phyloP scores from a whole-genome alignment of 2,113 vertebrate genomes.

The Tursiops truncatus region DNA sequence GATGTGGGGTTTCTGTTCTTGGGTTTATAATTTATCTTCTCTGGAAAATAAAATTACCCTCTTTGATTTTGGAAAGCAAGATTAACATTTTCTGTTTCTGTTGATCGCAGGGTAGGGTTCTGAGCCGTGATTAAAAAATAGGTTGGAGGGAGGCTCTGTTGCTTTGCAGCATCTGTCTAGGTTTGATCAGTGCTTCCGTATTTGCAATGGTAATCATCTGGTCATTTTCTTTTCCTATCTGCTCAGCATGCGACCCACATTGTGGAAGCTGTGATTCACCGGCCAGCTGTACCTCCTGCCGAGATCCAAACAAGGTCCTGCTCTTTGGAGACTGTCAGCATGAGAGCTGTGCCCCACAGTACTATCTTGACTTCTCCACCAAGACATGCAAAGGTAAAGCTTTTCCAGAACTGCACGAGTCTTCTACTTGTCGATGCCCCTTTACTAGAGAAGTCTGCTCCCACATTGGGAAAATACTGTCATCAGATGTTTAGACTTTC shows the following conservation, averaged over 20 bases:
- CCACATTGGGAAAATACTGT: background rate
- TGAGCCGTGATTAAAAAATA: background rate
- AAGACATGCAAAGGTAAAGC: conserved; percentile 91
- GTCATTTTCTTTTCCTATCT: conserved; percentile 25
- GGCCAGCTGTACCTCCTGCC: conserved; percentile 88
- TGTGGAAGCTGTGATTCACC: conserved; percentile 89
- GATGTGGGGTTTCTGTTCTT: conserved; percentile 15
- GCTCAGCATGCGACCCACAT: conserved; percentile 87
- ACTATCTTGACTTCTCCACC: conserved; percentile 91
- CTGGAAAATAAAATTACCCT: background rate
- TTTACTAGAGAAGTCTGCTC: background rate
- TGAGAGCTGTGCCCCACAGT: conserved; percentile 93
- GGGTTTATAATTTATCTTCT: background rate
- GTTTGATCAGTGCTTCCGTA: background rate
- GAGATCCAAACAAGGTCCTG: conserved; percentile 90
- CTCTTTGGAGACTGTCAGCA: conserved; percentile 94
- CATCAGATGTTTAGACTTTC: background rate
- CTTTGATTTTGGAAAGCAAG: conserved; percentile 4
- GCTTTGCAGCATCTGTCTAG: background rate
- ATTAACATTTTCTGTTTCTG: background rate
- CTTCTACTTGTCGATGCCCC: background rate
- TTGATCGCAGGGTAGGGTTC: background rate
- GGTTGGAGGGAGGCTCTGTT: background rate
- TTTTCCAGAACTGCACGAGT: background rate
- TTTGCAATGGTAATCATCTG: conserved; percentile 42